These are phyloP conservation scores for Mechanitis mazaeus DNA, from an alignment of 2,888 invertebrate species.

Conservation along the genomic window DNA sequence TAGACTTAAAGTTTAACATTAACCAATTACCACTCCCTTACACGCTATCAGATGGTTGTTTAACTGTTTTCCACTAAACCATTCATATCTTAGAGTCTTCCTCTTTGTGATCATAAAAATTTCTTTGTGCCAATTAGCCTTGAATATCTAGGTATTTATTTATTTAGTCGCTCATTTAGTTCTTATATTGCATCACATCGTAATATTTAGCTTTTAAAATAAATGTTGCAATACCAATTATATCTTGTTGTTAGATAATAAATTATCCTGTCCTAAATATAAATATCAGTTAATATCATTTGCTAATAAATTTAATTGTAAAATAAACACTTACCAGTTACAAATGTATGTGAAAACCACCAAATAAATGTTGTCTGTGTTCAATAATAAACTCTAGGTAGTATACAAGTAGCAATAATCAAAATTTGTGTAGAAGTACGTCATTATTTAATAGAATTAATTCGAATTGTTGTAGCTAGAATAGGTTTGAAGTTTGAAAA, in stretches of 20 bases:
- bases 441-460: background rate
- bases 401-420: conserved; percentile 14
- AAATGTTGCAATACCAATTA: background rate
- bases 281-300: background rate
- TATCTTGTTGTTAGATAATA: background rate
- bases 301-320: conserved; percentile 1
- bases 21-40: too few species aligned
- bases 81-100: too few species aligned
- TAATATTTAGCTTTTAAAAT: background rate
- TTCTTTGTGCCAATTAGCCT: too few species aligned
- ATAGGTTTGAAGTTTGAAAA: too few species aligned
- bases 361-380: conserved; percentile 65
- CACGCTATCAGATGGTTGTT: too few species aligned
- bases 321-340: background rate
- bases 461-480: background rate
- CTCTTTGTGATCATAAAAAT: too few species aligned
- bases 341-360: conserved; percentile 50
- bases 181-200: background rate
- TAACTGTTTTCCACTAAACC: too few species aligned
- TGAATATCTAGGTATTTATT: too few species aligned
- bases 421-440: background rate
- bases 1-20: background rate
- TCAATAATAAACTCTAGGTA: conserved; percentile 45
- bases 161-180: too few species aligned
- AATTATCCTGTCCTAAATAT: background rate